Conservation (phyloP, 2,888 invertebrate species). For the Marronus borbonicus region DNA sequence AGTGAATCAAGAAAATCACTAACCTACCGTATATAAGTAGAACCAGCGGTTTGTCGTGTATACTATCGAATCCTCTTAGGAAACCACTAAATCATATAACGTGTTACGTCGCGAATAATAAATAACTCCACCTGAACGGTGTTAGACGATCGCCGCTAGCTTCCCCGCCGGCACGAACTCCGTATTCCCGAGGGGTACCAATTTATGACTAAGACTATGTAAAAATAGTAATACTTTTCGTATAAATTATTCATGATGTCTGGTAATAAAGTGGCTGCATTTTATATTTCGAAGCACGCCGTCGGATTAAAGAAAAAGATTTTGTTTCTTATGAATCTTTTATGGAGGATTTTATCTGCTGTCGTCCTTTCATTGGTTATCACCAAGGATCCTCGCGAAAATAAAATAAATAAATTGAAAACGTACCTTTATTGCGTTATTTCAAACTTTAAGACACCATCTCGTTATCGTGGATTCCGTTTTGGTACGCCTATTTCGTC, state of each 20-base stretch:
- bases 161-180: slow-evolving; percentile 25
- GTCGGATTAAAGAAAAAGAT: slow-evolving; percentile 50
- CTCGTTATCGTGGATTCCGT: background rate
- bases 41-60: slow-evolving; percentile 44
- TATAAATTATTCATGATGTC: slow-evolving; percentile 58
- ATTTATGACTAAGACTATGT: slow-evolving; percentile 59
- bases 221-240: slow-evolving; percentile 56
- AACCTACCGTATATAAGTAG: slow-evolving; percentile 13
- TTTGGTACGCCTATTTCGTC: background rate
- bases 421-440: slow-evolving; percentile 3
- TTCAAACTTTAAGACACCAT: background rate
- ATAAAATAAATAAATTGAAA: slow-evolving; percentile 25
- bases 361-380: slow-evolving; percentile 7
- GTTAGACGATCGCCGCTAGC: slow-evolving; percentile 28
- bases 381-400: background rate
- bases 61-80: slow-evolving; percentile 55
- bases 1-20: slow-evolving; percentile 17
- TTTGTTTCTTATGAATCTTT: slow-evolving; percentile 50
- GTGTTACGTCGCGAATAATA: slow-evolving; percentile 55
- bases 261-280: slow-evolving; percentile 59
- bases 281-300: slow-evolving; percentile 51
- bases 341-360: slow-evolving; percentile 41
- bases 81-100: slow-evolving; percentile 60
- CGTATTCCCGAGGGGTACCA: slow-evolving; percentile 49
- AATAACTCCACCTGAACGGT: slow-evolving; percentile 45